Percentiles rank a stretch among this genome's conserved stretches.
Evolutionary conservation across 2,888 invertebrate genomes (phyloP).

Genomic region (Rhagium mordax): DNA sequence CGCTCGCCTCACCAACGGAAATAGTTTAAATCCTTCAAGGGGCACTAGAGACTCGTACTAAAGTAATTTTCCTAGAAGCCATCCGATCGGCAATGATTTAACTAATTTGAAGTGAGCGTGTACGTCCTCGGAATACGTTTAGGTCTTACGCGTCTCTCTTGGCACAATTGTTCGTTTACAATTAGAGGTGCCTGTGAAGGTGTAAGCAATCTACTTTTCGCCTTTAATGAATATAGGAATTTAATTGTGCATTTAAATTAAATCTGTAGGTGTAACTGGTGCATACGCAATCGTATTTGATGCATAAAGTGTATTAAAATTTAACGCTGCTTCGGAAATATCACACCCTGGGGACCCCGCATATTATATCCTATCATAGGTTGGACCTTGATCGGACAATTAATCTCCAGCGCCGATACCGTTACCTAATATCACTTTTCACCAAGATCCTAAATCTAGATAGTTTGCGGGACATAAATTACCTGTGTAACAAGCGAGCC

Average conservation of each 20-base stretch:
- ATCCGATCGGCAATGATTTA: slow-evolving; percentile 13
- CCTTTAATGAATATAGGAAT: too few species aligned
- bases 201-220: too few species aligned
- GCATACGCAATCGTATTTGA: too few species aligned
- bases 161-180: too few species aligned
- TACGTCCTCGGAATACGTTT: neutral
- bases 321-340: too few species aligned
- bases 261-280: too few species aligned
- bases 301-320: too few species aligned
- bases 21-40: slow-evolving; percentile 11
- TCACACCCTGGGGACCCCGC: too few species aligned
- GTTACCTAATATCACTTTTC: neutral
- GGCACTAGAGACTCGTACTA: slow-evolving; percentile 24
- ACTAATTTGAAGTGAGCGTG: slow-evolving; percentile 20
- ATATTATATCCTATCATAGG: too few species aligned
- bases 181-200: too few species aligned
- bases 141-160: neutral
- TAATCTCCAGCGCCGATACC: neutral
- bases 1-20: neutral
- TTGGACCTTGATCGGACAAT: too few species aligned
- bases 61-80: slow-evolving; percentile 24
- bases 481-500: neutral
- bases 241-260: too few species aligned
- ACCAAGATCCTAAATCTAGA: neutral
- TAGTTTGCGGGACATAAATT: neutral